Evolutionary conservation across 2,797 vertebrate genomes (phyloP).

Genomic region (Pampus argenteus): DNA sequence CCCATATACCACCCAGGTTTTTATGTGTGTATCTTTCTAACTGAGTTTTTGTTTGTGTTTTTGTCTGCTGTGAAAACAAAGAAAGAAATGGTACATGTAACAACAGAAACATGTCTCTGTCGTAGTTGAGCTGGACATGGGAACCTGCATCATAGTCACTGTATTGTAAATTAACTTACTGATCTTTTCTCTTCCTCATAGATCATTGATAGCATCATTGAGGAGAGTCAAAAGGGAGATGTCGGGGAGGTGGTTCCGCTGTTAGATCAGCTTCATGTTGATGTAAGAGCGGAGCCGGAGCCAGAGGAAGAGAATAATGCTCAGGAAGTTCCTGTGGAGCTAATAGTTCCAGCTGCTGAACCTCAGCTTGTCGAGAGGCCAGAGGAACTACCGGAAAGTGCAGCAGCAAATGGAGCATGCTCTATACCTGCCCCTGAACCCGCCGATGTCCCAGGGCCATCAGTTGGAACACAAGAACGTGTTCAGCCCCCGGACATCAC

Average conservation of each 20-base stretch:
- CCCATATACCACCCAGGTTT: background rate
- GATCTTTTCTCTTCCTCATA: slow-evolving; percentile 67
- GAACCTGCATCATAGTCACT: background rate
- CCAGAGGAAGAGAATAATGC: slow-evolving; percentile 52
- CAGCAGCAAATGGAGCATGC: slow-evolving; percentile 55
- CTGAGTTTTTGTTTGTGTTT: background rate
- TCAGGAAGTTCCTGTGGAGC: slow-evolving; percentile 59
- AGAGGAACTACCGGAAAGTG: slow-evolving; percentile 72
- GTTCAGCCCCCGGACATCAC: slow-evolving; percentile 84
- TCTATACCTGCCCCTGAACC: slow-evolving; percentile 37
- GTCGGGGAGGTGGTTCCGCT: slow-evolving; percentile 83
- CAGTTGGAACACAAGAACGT: slow-evolving; percentile 52
- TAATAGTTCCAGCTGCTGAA: slow-evolving; percentile 38
- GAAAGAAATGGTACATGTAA: background rate
- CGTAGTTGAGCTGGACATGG: background rate
- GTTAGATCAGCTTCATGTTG: slow-evolving; percentile 78
- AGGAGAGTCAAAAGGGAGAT: slow-evolving; percentile 92
- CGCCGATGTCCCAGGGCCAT: slow-evolving; percentile 47
- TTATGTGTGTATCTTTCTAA: background rate
- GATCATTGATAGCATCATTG: slow-evolving; percentile 98
- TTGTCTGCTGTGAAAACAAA: background rate
- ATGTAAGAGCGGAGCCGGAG: slow-evolving; percentile 43
- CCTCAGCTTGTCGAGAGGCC: slow-evolving; percentile 66
- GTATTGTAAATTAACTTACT: background rate
- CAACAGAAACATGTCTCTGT: background rate